Evolutionary conservation across 2,888 invertebrate genomes (phyloP), one percentile per base, ranked within the genome.

Genomic region (Eugnorisma glareosa): DNA sequence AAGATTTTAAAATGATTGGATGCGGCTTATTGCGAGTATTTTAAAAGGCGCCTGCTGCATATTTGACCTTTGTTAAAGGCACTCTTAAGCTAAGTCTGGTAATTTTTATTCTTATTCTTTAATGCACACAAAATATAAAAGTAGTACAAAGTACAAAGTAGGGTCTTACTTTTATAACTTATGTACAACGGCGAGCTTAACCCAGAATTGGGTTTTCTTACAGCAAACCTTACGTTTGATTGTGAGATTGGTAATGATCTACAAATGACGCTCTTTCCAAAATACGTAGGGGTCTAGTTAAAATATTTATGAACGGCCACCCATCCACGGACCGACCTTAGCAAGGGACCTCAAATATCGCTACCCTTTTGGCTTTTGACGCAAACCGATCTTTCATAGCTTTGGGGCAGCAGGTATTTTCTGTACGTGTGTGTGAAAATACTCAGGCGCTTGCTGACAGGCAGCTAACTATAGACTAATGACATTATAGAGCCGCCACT

Each of bases 401-500:
- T 59, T 59, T 31, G 18, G 28, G 7, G 15, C 28, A 28, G 18
- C 18, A 57, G n/a, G 35, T 37, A 64, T 40, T n/a, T 28, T 40
- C 4, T 28, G n/a, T 28, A 15, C 40, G 64, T 40, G 15, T 64
- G n/a, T 18, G 8, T n/a, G 28, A n/a, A 28, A 51, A 43, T 77
- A 45, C 0, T 2, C 7, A 21, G 5, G 45, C 18, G 2, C 77
- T 40, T 2, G 48, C 35, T 64, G 13, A 40, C 24, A 73, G 48
- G 66, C 31, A 66, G 45, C 24, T 28, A 21, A 10, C 37, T 63
- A 18, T 35, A 63, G 51, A 37, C 61, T 69, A 54, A 77, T 61
- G 28, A 24, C 43, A 31, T 77, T 70, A 77, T 45, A 70, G 61
- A 63, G 51, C 43, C 24, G 51, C 31, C 59, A 43, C 63, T 77